Conservation (phyloP, 2,113 vertebrate species). For the Ginglymostoma cirratum region DNA sequence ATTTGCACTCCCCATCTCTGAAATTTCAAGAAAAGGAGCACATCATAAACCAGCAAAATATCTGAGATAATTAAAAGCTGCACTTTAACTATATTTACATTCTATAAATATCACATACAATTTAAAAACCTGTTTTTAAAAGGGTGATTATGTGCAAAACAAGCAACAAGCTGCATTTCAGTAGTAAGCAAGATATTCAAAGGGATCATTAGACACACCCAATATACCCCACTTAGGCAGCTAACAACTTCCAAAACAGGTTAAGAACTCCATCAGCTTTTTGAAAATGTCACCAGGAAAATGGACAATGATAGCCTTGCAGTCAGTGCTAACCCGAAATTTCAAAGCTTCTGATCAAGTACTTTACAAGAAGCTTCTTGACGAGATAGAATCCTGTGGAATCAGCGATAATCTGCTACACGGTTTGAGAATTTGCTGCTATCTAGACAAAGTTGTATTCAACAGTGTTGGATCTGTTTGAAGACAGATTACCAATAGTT, state of each 20-base stretch:
- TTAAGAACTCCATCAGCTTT: neutral
- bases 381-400: neutral
- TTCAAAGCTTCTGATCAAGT: neutral
- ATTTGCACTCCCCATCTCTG: neutral
- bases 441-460: neutral
- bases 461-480: neutral
- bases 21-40: neutral
- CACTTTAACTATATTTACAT: neutral
- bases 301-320: neutral
- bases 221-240: neutral
- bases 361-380: neutral
- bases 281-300: neutral
- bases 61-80: neutral
- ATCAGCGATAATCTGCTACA: neutral
- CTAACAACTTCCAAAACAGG: neutral
- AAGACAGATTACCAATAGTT: neutral
- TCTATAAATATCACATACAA: neutral
- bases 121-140: neutral
- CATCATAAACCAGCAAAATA: neutral
- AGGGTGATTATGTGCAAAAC: neutral
- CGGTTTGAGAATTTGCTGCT: neutral
- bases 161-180: neutral
- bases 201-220: neutral
- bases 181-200: neutral
- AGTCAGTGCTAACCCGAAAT: neutral